Conservation (phyloP, 2,797 vertebrate genomes). For the Austrolebias charrua region DNA sequence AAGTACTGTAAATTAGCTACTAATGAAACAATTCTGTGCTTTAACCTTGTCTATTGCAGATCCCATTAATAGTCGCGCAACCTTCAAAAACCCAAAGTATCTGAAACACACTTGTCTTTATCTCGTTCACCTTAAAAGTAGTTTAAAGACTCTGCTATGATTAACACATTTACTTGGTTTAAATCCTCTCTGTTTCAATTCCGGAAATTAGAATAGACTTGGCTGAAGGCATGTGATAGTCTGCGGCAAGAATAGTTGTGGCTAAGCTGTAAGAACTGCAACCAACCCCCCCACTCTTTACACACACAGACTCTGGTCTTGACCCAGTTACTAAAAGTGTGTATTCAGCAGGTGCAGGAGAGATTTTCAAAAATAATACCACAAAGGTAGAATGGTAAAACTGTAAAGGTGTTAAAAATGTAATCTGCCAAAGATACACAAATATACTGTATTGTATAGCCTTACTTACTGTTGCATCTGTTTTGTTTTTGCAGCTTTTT, state of each 20-base stretch:
- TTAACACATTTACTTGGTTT: conserved; percentile 60
- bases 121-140: conserved; percentile 15
- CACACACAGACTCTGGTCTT: conserved; percentile 52
- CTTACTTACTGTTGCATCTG: not conserved
- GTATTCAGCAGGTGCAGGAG: conserved; percentile 68
- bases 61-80: conserved; percentile 14
- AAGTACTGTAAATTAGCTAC: not conserved
- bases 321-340: conserved; percentile 74
- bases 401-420: conserved; percentile 17
- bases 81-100: conserved; percentile 20
- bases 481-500: too few relatives aligned
- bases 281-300: conserved; percentile 12
- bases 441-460: not conserved
- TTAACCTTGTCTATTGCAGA: conserved; percentile 8
- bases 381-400: conserved; percentile 55
- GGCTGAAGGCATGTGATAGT: conserved; percentile 55
- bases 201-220: conserved; percentile 60
- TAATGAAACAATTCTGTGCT: conserved; percentile 7
- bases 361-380: conserved; percentile 55
- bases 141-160: conserved; percentile 43
- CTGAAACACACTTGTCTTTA: conserved; percentile 19
- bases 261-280: conserved; percentile 72
- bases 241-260: conserved; percentile 72
- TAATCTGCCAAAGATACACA: too few relatives aligned
- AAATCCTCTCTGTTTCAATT: conserved; percentile 61